Percentiles rank a stretch among this genome's conserved stretches.
These are phyloP conservation scores for Aromia moschata DNA, from an alignment of 2,888 invertebrate species.

Conservation along the genomic window DNA sequence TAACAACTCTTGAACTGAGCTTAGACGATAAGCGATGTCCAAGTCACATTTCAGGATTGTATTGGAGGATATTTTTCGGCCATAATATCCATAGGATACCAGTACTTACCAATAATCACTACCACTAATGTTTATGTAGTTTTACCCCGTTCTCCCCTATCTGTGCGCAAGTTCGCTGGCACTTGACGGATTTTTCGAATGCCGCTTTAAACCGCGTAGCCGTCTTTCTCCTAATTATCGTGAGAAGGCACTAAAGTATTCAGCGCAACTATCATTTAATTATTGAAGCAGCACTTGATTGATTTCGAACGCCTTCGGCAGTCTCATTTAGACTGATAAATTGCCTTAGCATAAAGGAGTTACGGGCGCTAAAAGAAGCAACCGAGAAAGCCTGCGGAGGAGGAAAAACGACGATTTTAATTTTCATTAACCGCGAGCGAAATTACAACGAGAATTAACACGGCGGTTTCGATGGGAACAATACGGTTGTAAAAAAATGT, in stretches of 20 bases:
- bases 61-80: no score
- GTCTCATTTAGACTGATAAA: constrained; percentile 17
- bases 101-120: no score
- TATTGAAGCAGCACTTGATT: constrained; percentile 17
- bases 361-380: constrained; percentile 11
- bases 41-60: no score
- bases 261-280: constrained; percentile 13
- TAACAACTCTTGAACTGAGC: no score
- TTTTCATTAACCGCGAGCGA: neutral
- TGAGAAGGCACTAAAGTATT: constrained; percentile 1
- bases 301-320: constrained; percentile 17
- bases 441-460: neutral
- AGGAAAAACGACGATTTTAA: neutral
- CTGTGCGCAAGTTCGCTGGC: no score
- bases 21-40: no score
- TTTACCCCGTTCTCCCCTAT: no score
- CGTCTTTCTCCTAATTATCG: no score
- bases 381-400: constrained; percentile 5
- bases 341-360: constrained; percentile 10
- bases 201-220: no score
- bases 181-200: no score
- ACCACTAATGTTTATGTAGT: no score
- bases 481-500: neutral
- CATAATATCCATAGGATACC: no score
- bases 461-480: neutral